Percentiles rank a stretch among this genome's conserved stretches.
Evolutionary conservation across 1,140 invertebrate genomes (phyloP).

Genomic region (Bombyx mandarina): DNA sequence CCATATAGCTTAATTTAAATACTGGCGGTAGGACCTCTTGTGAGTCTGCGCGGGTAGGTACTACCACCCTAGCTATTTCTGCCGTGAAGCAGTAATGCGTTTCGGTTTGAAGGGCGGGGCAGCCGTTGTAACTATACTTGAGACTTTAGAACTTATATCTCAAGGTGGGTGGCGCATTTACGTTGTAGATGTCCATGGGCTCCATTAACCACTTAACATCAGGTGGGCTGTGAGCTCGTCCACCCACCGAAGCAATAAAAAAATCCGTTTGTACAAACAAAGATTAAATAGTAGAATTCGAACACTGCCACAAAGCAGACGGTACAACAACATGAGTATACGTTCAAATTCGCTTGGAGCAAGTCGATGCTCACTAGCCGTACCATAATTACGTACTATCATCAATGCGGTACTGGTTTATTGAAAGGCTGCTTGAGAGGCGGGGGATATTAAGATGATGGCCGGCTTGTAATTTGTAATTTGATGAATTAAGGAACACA

Average conservation of each 20-base stretch:
- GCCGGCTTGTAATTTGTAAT: conserved; percentile 64
- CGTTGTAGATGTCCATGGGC: too few relatives aligned
- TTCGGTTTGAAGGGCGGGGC: too few relatives aligned
- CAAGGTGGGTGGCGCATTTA: too few relatives aligned
- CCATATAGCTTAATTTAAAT: background rate
- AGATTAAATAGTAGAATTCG: conserved; percentile 20
- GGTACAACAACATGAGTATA: conserved; percentile 22
- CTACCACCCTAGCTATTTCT: too few relatives aligned
- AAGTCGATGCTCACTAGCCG: conserved; percentile 25
- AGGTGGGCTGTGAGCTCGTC: too few relatives aligned
- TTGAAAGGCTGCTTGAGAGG: conserved; percentile 51
- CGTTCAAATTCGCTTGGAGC: conserved; percentile 40
- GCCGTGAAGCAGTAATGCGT: too few relatives aligned
- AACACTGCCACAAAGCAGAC: conserved; percentile 44
- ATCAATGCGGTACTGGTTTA: conserved; percentile 56
- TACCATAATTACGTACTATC: conserved; percentile 61
- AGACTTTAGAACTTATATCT: too few relatives aligned
- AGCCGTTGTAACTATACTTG: too few relatives aligned
- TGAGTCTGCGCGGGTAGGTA: too few relatives aligned
- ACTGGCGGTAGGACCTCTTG: too few relatives aligned
- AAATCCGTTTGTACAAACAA: conserved; percentile 9
- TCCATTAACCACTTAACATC: too few relatives aligned
- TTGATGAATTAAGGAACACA: conserved; percentile 58
- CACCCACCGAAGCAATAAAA: too few relatives aligned
- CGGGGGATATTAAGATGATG: conserved; percentile 64